Conservation (phyloP, 2,888 invertebrate genomes). For the Leucophenga montana region DNA sequence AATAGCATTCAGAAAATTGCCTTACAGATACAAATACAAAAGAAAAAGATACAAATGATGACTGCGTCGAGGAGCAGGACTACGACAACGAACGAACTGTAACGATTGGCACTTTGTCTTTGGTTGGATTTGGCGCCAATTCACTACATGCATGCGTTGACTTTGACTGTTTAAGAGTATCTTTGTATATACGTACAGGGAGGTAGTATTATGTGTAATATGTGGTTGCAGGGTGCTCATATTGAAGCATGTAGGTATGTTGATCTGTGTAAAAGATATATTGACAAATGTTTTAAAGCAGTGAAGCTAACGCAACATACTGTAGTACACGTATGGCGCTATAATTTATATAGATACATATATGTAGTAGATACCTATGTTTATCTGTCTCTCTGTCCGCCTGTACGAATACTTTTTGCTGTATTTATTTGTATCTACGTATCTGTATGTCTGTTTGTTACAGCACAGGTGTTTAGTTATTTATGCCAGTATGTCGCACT, state of each 20-base stretch:
- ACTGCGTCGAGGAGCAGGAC: too few species aligned
- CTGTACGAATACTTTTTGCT: neutral
- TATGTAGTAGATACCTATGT: neutral
- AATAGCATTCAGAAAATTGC: neutral
- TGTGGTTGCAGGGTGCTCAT: neutral
- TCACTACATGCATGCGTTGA: slow-evolving; percentile 36
- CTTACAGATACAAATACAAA: neutral
- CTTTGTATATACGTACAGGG: neutral
- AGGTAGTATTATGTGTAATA: too few species aligned
- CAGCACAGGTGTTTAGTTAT: slow-evolving; percentile 62
- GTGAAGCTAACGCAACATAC: neutral
- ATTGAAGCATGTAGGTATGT: neutral
- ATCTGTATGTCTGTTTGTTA: neutral
- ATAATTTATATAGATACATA: neutral
- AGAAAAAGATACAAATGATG: neutral
- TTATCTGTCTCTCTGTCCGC: neutral
- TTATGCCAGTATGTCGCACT: slow-evolving; percentile 46
- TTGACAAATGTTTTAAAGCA: slow-evolving; percentile 55
- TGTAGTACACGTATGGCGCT: neutral
- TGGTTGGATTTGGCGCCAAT: slow-evolving; percentile 44
- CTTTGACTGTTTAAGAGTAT: slow-evolving; percentile 16
- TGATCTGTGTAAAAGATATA: slow-evolving; percentile 41
- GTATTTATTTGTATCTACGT: neutral
- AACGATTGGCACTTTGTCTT: slow-evolving; percentile 5
- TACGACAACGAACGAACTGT: neutral